phyloP scores from a whole-genome alignment of 2,113 vertebrate genomes.

The Benthochromis sp. region DNA sequence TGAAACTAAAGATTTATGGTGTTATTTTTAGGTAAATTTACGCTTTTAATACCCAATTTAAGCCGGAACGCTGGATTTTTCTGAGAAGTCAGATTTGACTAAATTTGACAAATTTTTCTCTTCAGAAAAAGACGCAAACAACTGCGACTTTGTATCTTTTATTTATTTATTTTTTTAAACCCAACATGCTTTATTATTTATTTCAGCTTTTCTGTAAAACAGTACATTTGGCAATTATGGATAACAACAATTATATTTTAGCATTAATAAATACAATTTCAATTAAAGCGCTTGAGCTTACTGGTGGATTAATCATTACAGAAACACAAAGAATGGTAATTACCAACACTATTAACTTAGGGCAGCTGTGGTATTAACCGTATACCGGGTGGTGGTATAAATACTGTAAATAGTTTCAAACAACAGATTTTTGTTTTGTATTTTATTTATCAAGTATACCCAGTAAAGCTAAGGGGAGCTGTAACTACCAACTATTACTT shows the following conservation, averaged over 20 bases:
- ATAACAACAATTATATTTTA: background rate
- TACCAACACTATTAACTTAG: background rate
- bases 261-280: background rate
- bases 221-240: background rate
- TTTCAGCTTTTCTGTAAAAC: background rate
- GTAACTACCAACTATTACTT: background rate
- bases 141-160: background rate
- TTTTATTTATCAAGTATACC: background rate
- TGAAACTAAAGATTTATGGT: background rate
- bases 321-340: background rate
- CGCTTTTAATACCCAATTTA: background rate
- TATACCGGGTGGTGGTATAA: background rate
- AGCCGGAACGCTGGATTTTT: accelerated
- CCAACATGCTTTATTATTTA: background rate
- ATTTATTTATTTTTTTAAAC: background rate
- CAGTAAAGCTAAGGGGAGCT: background rate
- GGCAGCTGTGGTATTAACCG: background rate
- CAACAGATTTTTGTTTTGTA: background rate
- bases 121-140: background rate
- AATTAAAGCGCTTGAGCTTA: background rate
- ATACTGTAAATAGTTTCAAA: background rate
- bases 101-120: background rate
- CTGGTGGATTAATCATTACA: background rate
- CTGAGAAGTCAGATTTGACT: background rate
- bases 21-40: background rate